Evolutionary conservation across 2,113 vertebrate genomes (phyloP), one percentile per base, ranked within the genome.

Genomic region (Stigmatopora argus): DNA sequence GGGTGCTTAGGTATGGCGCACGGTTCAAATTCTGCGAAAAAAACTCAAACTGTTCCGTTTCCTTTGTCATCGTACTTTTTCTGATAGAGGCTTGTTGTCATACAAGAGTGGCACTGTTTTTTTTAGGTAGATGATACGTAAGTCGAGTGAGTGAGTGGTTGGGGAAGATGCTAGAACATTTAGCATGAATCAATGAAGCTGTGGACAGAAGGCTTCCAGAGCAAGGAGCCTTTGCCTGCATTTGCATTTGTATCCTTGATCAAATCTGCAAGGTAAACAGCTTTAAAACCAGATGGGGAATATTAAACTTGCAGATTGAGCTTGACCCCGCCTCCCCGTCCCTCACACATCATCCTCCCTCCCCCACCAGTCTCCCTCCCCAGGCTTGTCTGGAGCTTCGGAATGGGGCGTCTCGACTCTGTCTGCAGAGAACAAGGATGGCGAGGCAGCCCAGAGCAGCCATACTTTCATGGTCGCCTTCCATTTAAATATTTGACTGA

Each of bases 401-500:
- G 81, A 79, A 63, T 77, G 67, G 67, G 55, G 77, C 68, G 72
- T 87, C 78, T 85, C 10, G 77, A 85, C 83, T 83, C 82, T 52
- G 77, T 74, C 76, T 74, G 71, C 59, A 79, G 73, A 84, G 83
- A 86, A 78, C 89, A 90, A 90, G 89, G 89, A 87, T 88, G 69
- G 74, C 49, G 45, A 83, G 77, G 73, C 78, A 84, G 84, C 87
- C 85, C 86, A 84, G 82, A 83, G 86, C 85, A 77, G 84, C 83
- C 83, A 85, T 89, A 88, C 83, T 86, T 89, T 89, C 90, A 90
- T 88, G 89, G 86, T 90, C 87, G 78, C 84, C 85, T 91, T 90
- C 85, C 88, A 88, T 89, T 89, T 89, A 87, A 89, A 89, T 89
- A 86, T 89, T 85, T 86, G 85, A 89, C 86, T 88, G 88, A 89